Evolutionary conservation across 1,140 invertebrate species (phyloP).

Genomic region (Orius laevigatus): DNA sequence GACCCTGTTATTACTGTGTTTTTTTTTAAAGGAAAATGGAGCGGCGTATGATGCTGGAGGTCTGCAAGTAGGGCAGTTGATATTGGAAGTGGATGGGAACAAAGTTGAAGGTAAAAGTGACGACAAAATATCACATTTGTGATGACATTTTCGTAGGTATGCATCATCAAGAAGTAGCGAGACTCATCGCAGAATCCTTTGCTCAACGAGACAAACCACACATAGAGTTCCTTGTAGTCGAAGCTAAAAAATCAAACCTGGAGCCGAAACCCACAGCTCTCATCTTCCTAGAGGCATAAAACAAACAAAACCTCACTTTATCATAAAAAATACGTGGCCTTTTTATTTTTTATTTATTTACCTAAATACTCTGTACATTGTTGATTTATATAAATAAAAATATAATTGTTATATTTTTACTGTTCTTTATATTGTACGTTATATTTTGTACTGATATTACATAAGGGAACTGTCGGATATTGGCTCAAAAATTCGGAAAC

Average conservation of each 20-base stretch:
- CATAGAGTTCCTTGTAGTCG: constrained; percentile 77
- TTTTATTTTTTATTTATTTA: constrained; percentile 11
- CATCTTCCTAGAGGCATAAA: constrained; percentile 56
- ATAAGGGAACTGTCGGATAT: background rate
- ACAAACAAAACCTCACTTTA: constrained; percentile 3
- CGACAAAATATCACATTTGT: background rate
- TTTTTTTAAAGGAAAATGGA: constrained; percentile 62
- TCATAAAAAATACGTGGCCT: constrained; percentile 11
- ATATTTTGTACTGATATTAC: constrained; percentile 4
- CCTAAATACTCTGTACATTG: background rate
- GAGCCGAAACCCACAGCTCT: constrained; percentile 73
- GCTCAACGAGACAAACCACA: constrained; percentile 67
- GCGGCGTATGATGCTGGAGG: constrained; percentile 82
- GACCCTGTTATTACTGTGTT: constrained; percentile 1
- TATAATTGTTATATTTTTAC: constrained; percentile 4
- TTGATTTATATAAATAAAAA: background rate
- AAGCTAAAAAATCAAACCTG: constrained; percentile 76
- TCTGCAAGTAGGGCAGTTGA: constrained; percentile 81
- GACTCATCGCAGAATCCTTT: constrained; percentile 77
- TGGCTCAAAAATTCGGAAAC: too few relatives aligned
- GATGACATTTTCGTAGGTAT: constrained; percentile 27
- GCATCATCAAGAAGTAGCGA: constrained; percentile 62
- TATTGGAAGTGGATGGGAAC: constrained; percentile 80
- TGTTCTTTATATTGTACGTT: constrained; percentile 1
- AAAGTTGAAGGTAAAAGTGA: constrained; percentile 55